A percentile compares a stretch with the other conserved stretches of the same genome.
Conservation (phyloP, 2,113 vertebrate species). For the Pteruthius melanotis region DNA sequence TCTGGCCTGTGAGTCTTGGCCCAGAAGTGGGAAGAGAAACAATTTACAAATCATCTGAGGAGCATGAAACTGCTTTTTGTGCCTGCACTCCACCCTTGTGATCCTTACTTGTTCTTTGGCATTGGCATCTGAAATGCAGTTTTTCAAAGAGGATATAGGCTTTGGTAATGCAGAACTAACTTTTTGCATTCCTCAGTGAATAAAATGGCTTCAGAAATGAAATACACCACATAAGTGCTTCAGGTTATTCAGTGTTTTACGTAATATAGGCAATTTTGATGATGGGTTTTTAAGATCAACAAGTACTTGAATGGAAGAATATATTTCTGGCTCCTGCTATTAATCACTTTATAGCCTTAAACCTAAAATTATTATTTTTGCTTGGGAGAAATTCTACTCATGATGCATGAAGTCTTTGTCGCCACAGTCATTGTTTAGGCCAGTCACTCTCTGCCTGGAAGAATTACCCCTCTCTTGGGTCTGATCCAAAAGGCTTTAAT, state of each 20-base stretch:
- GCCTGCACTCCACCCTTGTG: neutral
- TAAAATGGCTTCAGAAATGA: neutral
- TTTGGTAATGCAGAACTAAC: neutral
- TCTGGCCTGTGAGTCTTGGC: neutral
- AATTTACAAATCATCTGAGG: neutral
- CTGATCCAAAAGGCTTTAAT: neutral
- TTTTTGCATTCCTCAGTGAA: neutral
- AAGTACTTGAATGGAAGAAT: neutral
- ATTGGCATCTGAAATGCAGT: neutral
- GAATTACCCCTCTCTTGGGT: neutral
- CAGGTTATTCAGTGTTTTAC: neutral
- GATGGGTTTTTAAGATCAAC: neutral
- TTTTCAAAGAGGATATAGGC: neutral
- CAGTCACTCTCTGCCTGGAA: neutral
- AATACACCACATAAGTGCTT: neutral
- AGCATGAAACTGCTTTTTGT: neutral
- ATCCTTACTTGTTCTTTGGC: neutral
- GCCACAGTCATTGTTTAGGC: neutral
- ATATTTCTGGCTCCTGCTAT: neutral
- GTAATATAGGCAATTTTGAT: neutral
- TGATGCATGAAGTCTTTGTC: neutral
- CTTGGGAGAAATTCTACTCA: neutral
- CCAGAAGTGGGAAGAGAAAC: neutral
- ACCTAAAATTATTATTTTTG: neutral
- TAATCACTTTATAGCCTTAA: neutral